A percentile compares a stretch with the other conserved stretches of the same genome.
phyloP scores from a whole-genome alignment of 1,140 invertebrate species.

The Penaeus chinensis region DNA sequence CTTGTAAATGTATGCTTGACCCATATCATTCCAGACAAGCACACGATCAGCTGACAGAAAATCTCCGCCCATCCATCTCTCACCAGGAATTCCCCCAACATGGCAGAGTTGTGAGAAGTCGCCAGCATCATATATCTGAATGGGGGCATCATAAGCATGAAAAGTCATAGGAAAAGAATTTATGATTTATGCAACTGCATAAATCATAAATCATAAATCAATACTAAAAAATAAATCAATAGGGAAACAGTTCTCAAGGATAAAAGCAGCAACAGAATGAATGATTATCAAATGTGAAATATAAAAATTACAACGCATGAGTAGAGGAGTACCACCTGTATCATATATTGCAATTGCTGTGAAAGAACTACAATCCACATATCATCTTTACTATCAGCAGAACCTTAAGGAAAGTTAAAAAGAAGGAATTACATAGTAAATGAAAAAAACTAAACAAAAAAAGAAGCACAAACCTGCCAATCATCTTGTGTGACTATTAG shows the following conservation, averaged over 20 bases:
- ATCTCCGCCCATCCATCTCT: constrained; percentile 94
- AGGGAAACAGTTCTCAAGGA: too few species aligned
- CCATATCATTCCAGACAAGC: constrained; percentile 92
- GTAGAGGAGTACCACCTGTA: too few species aligned
- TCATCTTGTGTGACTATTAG: constrained; percentile 96
- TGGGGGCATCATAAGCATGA: constrained; percentile 58
- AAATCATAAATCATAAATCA: neutral
- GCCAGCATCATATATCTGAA: constrained; percentile 86
- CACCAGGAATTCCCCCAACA: constrained; percentile 81
- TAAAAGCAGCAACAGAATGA: too few species aligned
- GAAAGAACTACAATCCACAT: too few species aligned
- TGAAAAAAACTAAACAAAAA: constrained; percentile 9
- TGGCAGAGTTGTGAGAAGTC: constrained; percentile 95
- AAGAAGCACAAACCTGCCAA: constrained; percentile 84
- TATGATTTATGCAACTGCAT: neutral
- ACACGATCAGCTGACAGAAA: constrained; percentile 91
- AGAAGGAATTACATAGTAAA: constrained; percentile 23
- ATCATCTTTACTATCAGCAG: too few species aligned
- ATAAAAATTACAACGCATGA: too few species aligned
- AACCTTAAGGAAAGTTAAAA: neutral
- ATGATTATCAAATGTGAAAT: too few species aligned
- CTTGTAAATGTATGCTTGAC: constrained; percentile 94
- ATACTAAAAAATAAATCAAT: too few species aligned
- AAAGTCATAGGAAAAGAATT: constrained; percentile 32
- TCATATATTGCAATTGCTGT: too few species aligned